Base-by-base conservation (phyloP, 2,797 vertebrate species). In the Pagetopsis macropterus region DNA sequence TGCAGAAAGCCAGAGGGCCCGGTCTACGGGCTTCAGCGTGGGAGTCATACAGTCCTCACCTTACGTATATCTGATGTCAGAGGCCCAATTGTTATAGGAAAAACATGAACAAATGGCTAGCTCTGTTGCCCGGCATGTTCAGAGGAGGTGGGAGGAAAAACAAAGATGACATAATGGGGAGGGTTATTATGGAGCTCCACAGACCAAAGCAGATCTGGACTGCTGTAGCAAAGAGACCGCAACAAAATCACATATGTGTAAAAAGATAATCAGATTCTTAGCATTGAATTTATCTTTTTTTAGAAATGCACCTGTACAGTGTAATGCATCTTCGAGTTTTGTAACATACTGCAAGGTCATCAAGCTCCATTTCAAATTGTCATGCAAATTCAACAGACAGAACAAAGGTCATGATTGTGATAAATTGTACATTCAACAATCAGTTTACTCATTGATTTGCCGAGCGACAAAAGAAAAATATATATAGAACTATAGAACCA, bases 1-100 rank as follows among this genome's bases (percentile, higher is more conserved):
- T 79, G 75, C 76, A 80, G 78, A 86, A 82, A 89, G 76, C 69
- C 84, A 90, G 91, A 90, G 88, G 79, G 73, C 84, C 70, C 57
- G 59, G 84, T 59, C 83, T 58, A 17, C 76, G 65, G 81, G 73
- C 75, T 81, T 72, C 58, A 72, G 58, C 45, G 65, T 46, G 63
- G 84, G 86, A 93, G 79, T 91, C 85, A 91, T 66, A 65, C 77
- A 75, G 74, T 84, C 87, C 81, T 51, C 79, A 86, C 80, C 87
- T 88, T 79, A 69, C 51, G 78, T 84, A 78, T 70, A 72, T 86
- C 83, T 86, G 74, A 85, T 83, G 70, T 59, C 63, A 72, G 51
- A 33, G 73, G 74, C 61, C 58, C 57, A 51, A 62, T 75, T 82
- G 78, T 46, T 57, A 73, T 49, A 76, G 73, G 71, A 82, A 70